Evolutionary conservation across 2,888 invertebrate species (phyloP).

Genomic region (Drosophila kambysellisi): DNA sequence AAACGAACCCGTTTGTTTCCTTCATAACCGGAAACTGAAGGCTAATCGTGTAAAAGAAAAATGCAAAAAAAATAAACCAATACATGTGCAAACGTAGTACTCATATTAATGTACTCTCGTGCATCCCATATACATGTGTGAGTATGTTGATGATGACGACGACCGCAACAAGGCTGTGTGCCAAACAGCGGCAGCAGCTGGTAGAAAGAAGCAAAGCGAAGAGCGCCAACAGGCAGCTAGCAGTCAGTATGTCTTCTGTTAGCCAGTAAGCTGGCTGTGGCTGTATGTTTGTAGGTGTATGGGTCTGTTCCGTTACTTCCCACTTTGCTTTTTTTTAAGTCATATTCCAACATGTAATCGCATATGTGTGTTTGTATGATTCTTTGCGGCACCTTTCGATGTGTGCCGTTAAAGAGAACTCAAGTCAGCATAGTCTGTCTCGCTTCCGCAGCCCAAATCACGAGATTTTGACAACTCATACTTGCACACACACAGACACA

Average conservation of each 20-base stretch:
- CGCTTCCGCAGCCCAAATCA: slow-evolving; percentile 23
- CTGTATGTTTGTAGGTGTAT: not conserved
- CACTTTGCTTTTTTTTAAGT: slow-evolving; percentile 35
- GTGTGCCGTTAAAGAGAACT: slow-evolving; percentile 37
- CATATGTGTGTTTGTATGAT: slow-evolving; percentile 8
- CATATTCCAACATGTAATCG: slow-evolving; percentile 32
- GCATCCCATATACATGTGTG: not conserved
- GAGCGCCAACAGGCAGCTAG: slow-evolving; percentile 33
- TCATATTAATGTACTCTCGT: slow-evolving; percentile 14
- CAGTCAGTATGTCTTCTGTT: slow-evolving; percentile 28
- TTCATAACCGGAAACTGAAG: slow-evolving; percentile 81
- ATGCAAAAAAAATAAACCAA: slow-evolving; percentile 54
- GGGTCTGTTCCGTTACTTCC: slow-evolving; percentile 56
- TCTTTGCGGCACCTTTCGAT: slow-evolving; percentile 34
- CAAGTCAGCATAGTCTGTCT: slow-evolving; percentile 27
- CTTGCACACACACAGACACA: slow-evolving; percentile 16
- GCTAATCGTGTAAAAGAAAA: slow-evolving; percentile 73
- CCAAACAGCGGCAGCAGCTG: slow-evolving; percentile 58
- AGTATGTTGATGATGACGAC: slow-evolving; percentile 35
- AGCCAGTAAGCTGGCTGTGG: slow-evolving; percentile 43
- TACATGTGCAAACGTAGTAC: slow-evolving; percentile 20
- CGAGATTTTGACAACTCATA: slow-evolving; percentile 45
- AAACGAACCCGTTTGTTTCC: slow-evolving; percentile 74
- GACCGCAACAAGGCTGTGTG: slow-evolving; percentile 53
- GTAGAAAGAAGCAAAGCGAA: slow-evolving; percentile 38